Percentiles rank a stretch among this genome's conserved stretches.
Conservation (phyloP, 2,113 vertebrate genomes). For the Opisthocomus hoazin region DNA sequence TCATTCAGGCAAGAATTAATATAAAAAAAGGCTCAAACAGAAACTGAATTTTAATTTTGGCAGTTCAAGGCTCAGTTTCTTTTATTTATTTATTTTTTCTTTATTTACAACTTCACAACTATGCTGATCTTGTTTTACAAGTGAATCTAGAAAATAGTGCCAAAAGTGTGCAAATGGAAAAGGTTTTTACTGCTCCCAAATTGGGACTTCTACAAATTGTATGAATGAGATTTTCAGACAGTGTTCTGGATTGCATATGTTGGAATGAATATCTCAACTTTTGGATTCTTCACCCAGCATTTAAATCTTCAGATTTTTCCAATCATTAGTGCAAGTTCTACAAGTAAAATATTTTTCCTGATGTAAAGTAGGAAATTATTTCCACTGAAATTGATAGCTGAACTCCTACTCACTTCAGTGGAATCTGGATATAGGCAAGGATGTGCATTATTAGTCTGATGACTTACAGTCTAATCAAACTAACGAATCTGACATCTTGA, state of each 20-base stretch:
- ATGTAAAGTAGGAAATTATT: neutral
- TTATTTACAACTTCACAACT: neutral
- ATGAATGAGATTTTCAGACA: neutral
- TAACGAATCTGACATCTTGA: constrained; percentile 39
- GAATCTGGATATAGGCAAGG: neutral
- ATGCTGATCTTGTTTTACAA: neutral
- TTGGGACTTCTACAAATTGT: neutral
- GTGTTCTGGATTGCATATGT: neutral
- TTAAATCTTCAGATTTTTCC: neutral
- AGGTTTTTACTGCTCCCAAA: neutral
- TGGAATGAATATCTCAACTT: neutral
- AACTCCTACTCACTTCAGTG: neutral
- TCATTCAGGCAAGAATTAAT: neutral
- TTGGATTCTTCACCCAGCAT: neutral
- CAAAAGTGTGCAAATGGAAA: neutral
- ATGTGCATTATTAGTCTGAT: neutral
- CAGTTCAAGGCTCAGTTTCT: neutral
- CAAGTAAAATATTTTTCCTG: neutral
- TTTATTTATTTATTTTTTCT: neutral
- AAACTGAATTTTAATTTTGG: neutral
- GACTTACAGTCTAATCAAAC: neutral
- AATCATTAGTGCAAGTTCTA: neutral
- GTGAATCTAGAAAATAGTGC: neutral
- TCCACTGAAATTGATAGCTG: neutral
- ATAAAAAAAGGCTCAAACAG: neutral